Percentiles rank a stretch among this genome's conserved stretches.
Evolutionary conservation across 2,797 vertebrate species (phyloP).

Genomic region (Myiotriccus ornatus): DNA sequence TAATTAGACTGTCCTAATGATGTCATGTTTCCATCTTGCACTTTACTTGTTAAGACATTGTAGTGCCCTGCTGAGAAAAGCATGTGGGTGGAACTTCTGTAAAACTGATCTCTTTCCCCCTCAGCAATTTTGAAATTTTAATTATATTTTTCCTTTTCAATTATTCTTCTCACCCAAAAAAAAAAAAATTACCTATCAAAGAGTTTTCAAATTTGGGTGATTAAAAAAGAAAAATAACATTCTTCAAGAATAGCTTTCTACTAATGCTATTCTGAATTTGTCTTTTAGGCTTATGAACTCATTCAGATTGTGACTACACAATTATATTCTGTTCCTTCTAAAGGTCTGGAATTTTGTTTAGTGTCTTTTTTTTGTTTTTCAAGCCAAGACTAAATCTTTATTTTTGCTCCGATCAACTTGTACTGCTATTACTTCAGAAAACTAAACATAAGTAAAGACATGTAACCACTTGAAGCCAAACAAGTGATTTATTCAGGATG

Average conservation of each 20-base stretch:
- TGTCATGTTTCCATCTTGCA: slow-evolving; percentile 59
- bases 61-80: slow-evolving; percentile 45
- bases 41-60: slow-evolving; percentile 17
- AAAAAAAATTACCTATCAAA: neutral
- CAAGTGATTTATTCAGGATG: neutral
- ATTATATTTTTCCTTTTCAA: neutral
- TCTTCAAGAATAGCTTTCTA: neutral
- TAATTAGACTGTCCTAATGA: slow-evolving; percentile 63
- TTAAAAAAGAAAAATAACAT: neutral
- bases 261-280: neutral
- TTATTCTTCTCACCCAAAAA: neutral
- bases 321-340: neutral
- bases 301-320: neutral
- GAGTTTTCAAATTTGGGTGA: neutral
- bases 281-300: neutral
- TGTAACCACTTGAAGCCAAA: neutral
- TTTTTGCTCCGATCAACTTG: neutral
- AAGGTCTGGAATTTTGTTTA: neutral
- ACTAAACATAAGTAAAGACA: neutral
- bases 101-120: neutral
- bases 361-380: neutral
- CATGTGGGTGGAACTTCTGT: neutral
- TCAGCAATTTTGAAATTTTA: neutral
- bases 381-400: neutral
- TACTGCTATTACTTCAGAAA: neutral